Conservation (phyloP, 2,797 vertebrate genomes). For the Rhadinocentrus ornatus region DNA sequence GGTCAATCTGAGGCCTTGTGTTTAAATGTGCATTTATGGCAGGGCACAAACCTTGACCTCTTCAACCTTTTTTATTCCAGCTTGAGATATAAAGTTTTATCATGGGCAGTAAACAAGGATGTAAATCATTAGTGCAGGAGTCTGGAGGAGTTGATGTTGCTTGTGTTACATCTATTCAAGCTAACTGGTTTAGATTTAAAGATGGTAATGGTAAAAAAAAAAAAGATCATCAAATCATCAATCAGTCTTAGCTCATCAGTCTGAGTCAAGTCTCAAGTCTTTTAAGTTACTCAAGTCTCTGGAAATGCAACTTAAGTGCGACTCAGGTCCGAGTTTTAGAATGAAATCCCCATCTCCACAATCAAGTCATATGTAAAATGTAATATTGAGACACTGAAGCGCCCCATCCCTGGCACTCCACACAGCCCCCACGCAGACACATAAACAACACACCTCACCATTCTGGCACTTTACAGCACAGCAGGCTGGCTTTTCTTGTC, state of each 20-base stretch:
- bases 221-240: no score
- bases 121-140: background rate
- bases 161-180: background rate
- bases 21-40: background rate
- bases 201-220: no score
- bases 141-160: background rate
- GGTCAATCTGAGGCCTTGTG: background rate
- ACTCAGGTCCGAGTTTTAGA: no score
- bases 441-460: conserved; percentile 32
- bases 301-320: no score
- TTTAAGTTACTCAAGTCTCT: no score
- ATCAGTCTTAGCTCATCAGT: no score
- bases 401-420: conserved; percentile 44
- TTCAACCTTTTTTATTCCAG: background rate
- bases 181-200: background rate
- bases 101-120: background rate
- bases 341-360: no score
- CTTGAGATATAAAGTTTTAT: background rate
- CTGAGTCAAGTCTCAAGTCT: no score
- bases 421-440: conserved; percentile 28
- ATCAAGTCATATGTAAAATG: conserved; percentile 30
- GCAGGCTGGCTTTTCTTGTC: conserved; percentile 58
- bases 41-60: background rate
- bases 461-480: conserved; percentile 59
- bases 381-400: conserved; percentile 22